Percentiles rank a stretch among this genome's conserved stretches.
Conservation (phyloP, 2,113 vertebrate genomes). For the Anser cygnoides region DNA sequence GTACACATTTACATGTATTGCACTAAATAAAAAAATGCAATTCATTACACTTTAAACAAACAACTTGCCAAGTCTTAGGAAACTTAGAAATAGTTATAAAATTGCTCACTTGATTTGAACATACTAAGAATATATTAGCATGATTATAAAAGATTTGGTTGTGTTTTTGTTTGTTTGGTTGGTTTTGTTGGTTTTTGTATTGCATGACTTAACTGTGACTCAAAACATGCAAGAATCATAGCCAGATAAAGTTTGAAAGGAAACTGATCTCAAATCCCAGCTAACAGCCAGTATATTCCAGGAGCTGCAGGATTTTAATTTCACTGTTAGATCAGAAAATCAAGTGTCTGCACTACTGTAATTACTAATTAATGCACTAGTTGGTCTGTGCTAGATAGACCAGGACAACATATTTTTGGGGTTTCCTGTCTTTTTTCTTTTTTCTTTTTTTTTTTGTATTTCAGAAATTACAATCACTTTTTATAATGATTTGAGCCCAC, state of each 20-base stretch:
- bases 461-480: not conserved
- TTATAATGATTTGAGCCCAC: not conserved
- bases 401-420: constrained; percentile 36
- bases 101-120: not conserved
- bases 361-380: constrained; percentile 10
- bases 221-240: accelerated
- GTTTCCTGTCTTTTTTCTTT: not conserved
- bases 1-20: accelerated
- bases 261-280: not conserved
- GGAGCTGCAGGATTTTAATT: constrained; percentile 36
- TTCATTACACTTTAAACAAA: not conserved
- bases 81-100: not conserved
- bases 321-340: not conserved
- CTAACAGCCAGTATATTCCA: not conserved
- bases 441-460: not conserved
- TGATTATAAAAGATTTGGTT: not conserved
- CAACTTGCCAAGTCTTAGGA: not conserved
- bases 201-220: not conserved
- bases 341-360: not conserved
- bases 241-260: not conserved
- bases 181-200: not conserved
- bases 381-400: not conserved
- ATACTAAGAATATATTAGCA: not conserved
- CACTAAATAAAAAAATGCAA: not conserved
- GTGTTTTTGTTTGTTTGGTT: not conserved